These are phyloP conservation scores for Bhutanitis thaidina DNA, from an alignment of 2,888 invertebrate genomes.

Conservation along the genomic window DNA sequence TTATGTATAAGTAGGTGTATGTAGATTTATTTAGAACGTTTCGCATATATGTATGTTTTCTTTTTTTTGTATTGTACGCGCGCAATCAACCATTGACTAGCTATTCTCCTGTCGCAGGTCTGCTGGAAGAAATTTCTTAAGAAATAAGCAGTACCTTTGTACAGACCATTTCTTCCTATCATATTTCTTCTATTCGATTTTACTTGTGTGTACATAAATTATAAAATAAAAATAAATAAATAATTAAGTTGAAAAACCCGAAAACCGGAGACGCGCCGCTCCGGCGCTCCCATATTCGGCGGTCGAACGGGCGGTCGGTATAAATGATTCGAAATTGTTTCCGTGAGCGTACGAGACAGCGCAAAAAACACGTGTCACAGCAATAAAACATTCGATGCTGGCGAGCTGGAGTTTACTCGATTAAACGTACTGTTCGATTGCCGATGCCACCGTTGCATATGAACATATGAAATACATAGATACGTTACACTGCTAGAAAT, in stretches of 20 bases:
- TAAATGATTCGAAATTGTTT: conserved; percentile 77
- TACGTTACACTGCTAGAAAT: background rate
- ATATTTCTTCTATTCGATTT: no score
- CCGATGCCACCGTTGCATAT: conserved; percentile 63
- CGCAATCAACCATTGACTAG: no score
- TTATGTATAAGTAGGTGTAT: no score
- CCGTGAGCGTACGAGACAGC: conserved; percentile 56
- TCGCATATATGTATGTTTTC: no score
- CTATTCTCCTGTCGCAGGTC: no score
- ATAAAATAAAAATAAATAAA: no score
- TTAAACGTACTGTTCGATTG: conserved; percentile 72
- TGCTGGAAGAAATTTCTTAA: no score
- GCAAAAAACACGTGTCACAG: conserved; percentile 76
- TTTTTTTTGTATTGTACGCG: no score
- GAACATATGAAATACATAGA: conserved; percentile 3
- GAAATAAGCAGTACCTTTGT: no score
- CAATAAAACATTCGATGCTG: conserved; percentile 72
- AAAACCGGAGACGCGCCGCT: conserved; percentile 45
- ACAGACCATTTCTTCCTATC: no score
- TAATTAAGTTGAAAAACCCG: conserved; percentile 59
- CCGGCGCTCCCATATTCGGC: conserved; percentile 38
- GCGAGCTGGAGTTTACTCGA: conserved; percentile 70
- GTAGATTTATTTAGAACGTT: no score
- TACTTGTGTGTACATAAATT: no score
- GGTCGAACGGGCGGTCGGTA: conserved; percentile 54